A percentile compares a stretch with the other conserved stretches of the same genome.
Conservation (phyloP, 2,113 vertebrate species). For the Bos indicus region DNA sequence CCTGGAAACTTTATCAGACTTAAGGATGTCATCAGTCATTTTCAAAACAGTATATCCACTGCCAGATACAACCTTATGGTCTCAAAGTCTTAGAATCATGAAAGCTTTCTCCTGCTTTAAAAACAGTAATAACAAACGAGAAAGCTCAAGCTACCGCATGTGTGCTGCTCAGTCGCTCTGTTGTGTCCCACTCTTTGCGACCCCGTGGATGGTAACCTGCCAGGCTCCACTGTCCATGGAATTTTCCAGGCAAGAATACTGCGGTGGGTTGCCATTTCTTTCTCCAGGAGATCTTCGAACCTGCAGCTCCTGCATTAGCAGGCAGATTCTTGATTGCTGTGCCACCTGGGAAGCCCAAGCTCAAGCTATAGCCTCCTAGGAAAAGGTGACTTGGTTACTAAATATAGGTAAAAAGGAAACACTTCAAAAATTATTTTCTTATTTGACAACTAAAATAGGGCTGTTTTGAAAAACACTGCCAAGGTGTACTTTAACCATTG, state of each 20-base stretch:
- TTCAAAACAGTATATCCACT: background rate
- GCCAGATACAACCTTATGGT: background rate
- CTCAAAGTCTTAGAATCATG: background rate
- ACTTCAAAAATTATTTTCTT: background rate
- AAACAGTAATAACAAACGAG: background rate
- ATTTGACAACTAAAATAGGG: background rate
- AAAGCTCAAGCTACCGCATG: background rate
- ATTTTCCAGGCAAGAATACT: background rate
- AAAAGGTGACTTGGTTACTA: background rate
- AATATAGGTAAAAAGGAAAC: background rate
- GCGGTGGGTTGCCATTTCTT: background rate
- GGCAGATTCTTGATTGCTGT: background rate
- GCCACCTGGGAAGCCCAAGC: background rate
- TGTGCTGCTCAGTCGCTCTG: rapidly evolving
- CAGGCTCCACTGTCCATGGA: background rate
- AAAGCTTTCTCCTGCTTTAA: background rate
- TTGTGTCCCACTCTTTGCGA: background rate
- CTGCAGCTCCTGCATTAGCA: background rate
- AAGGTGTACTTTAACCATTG: background rate
- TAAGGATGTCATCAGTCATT: background rate
- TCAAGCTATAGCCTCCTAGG: background rate
- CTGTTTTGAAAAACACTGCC: background rate
- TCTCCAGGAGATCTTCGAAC: background rate
- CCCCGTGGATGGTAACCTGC: background rate
- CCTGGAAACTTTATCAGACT: background rate